These are phyloP conservation scores for Ommatoiulus sabulosus DNA, from an alignment of 2,888 invertebrate species.

Conservation along the genomic window DNA sequence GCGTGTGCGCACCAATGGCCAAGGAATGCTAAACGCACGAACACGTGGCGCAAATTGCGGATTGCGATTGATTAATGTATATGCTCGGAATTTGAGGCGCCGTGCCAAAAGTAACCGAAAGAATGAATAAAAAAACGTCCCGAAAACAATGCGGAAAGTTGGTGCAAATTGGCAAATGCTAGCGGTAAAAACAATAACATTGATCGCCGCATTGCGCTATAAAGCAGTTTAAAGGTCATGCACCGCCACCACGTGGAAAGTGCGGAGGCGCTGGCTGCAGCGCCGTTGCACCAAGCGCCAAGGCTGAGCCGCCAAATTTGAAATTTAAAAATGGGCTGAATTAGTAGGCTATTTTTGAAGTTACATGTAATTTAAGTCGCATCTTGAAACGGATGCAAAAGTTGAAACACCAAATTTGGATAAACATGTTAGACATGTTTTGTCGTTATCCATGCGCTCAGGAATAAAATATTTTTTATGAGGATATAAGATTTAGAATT, in stretches of 20 bases:
- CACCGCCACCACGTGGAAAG: conserved; percentile 4
- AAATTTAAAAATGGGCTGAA: too few relatives aligned
- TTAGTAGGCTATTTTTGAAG: too few relatives aligned
- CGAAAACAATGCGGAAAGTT: conserved; percentile 12
- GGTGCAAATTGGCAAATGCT: not conserved
- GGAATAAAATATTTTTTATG: too few relatives aligned
- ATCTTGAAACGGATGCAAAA: too few relatives aligned
- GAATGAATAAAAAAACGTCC: too few relatives aligned
- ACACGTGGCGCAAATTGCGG: not conserved
- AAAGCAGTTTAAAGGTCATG: not conserved
- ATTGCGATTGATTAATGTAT: not conserved
- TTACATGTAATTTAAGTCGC: too few relatives aligned
- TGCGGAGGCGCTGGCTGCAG: not conserved
- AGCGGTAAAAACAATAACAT: not conserved
- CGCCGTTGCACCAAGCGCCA: not conserved
- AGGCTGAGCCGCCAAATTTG: too few relatives aligned
- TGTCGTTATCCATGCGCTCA: too few relatives aligned
- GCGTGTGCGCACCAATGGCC: not conserved
- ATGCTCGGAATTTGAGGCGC: not conserved
- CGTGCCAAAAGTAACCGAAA: too few relatives aligned
- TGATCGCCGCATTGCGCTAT: conserved; percentile 15
- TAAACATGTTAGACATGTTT: too few relatives aligned
- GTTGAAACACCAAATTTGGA: too few relatives aligned
- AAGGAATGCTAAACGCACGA: not conserved
- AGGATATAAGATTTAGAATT: too few relatives aligned